Percentiles rank a stretch among this genome's conserved stretches.
phyloP scores from a whole-genome alignment of 2,797 vertebrate genomes.

The Amniataba percoides region DNA sequence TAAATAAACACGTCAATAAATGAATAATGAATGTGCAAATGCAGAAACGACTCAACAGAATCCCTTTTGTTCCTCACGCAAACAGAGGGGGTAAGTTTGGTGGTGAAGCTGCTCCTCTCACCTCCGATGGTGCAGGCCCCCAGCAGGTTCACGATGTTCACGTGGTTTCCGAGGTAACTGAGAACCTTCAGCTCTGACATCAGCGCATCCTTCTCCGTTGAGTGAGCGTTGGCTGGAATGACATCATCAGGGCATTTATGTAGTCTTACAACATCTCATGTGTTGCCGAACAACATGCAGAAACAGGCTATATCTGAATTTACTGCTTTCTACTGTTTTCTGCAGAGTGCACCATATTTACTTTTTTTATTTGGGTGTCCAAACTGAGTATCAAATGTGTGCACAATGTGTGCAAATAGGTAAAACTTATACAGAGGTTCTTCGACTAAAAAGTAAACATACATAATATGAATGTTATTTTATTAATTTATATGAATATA shows the following conservation, averaged over 20 bases:
- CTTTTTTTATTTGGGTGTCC: neutral
- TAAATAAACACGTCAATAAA: neutral
- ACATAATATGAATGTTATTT: too few species aligned
- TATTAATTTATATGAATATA: too few species aligned
- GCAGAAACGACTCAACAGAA: too few species aligned
- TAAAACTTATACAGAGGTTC: too few species aligned
- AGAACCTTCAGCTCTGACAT: conserved; percentile 99
- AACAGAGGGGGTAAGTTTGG: neutral
- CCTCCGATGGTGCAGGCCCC: conserved; percentile 97
- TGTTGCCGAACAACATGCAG: neutral
- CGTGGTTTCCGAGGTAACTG: conserved; percentile 96
- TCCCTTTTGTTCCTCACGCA: too few species aligned
- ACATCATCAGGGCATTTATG: conserved; percentile 53
- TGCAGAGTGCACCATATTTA: neutral
- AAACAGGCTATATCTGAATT: neutral
- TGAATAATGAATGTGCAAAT: neutral
- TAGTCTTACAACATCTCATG: neutral
- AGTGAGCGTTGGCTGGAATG: conserved; percentile 92
- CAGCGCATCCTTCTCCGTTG: conserved; percentile 96
- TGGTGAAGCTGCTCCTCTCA: conserved; percentile 66
- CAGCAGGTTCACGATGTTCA: conserved; percentile 97
- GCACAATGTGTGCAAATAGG: neutral
- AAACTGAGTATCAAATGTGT: neutral
- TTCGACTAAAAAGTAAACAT: too few species aligned
- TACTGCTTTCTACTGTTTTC: neutral